These are phyloP conservation scores for Phyllotreta striolata DNA, from an alignment of 2,888 invertebrate genomes.

Conservation along the genomic window DNA sequence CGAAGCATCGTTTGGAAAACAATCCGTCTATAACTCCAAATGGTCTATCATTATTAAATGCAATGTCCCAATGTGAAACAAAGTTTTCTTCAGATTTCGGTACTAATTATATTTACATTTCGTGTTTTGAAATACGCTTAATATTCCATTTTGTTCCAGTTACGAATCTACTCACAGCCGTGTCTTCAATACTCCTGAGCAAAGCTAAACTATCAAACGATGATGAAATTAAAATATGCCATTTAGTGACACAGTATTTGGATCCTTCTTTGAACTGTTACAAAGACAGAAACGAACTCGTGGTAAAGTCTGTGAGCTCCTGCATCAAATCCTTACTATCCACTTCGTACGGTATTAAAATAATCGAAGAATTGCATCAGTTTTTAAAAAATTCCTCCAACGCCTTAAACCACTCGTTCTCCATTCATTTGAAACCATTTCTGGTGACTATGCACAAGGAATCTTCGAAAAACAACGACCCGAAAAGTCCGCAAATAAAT, in stretches of 20 bases:
- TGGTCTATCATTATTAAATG: slow-evolving; percentile 40
- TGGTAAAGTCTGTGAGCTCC: slow-evolving; percentile 42
- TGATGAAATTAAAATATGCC: slow-evolving; percentile 39
- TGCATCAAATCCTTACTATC: slow-evolving; percentile 45
- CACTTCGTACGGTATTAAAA: slow-evolving; percentile 42
- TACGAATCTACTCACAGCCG: slow-evolving; percentile 39
- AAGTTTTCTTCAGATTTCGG: slow-evolving; percentile 37
- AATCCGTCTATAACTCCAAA: slow-evolving; percentile 45
- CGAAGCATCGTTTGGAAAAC: slow-evolving; percentile 44
- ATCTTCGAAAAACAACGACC: slow-evolving; percentile 30
- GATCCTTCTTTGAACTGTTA: slow-evolving; percentile 40
- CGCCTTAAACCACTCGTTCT: slow-evolving; percentile 38
- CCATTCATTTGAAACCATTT: slow-evolving; percentile 37
- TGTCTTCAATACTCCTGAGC: slow-evolving; percentile 34
- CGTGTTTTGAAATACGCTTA: neutral
- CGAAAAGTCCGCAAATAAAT: slow-evolving; percentile 35
- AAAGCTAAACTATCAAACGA: slow-evolving; percentile 39
- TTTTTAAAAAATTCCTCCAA: slow-evolving; percentile 37
- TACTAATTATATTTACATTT: slow-evolving; percentile 14
- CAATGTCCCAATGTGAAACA: slow-evolving; percentile 39
- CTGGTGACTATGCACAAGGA: slow-evolving; percentile 39
- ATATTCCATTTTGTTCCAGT: slow-evolving; percentile 39
- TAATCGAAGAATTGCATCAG: slow-evolving; percentile 37
- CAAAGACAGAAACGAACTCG: slow-evolving; percentile 34
- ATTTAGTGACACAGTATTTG: slow-evolving; percentile 40